Conservation (phyloP, 2,113 vertebrate species). For the Seriola dumerili region DNA sequence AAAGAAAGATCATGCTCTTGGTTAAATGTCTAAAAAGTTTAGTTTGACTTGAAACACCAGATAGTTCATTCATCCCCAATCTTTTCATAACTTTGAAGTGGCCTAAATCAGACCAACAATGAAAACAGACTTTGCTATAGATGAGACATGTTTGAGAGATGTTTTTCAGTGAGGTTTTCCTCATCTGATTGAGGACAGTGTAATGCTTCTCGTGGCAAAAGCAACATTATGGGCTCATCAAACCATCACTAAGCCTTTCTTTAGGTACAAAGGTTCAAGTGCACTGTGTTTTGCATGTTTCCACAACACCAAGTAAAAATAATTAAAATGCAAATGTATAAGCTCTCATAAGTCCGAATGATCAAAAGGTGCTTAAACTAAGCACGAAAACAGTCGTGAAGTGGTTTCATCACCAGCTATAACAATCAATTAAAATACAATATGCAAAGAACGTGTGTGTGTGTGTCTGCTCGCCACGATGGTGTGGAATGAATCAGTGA, state of each 20-base stretch:
- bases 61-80: not conserved
- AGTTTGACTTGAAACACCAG: not conserved
- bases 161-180: not conserved
- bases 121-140: not conserved
- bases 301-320: constrained; percentile 57
- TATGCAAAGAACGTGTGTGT: constrained; percentile 70
- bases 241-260: constrained; percentile 51
- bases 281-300: constrained; percentile 57
- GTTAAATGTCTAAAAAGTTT: not conserved
- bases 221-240: constrained; percentile 40
- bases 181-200: constrained; percentile 9
- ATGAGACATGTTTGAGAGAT: not conserved
- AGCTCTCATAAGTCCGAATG: constrained; percentile 57
- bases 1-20: not conserved
- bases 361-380: constrained; percentile 64
- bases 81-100: not conserved
- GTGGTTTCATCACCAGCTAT: constrained; percentile 75
- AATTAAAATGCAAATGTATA: constrained; percentile 74
- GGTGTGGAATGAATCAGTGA: constrained; percentile 75
- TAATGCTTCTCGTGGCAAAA: constrained; percentile 12
- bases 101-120: not conserved
- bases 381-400: constrained; percentile 71
- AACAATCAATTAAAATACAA: constrained; percentile 82
- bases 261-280: constrained; percentile 36
- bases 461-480: constrained; percentile 22